Base-by-base conservation (phyloP, 1,140 invertebrate species). In the Coelopa frigida region DNA sequence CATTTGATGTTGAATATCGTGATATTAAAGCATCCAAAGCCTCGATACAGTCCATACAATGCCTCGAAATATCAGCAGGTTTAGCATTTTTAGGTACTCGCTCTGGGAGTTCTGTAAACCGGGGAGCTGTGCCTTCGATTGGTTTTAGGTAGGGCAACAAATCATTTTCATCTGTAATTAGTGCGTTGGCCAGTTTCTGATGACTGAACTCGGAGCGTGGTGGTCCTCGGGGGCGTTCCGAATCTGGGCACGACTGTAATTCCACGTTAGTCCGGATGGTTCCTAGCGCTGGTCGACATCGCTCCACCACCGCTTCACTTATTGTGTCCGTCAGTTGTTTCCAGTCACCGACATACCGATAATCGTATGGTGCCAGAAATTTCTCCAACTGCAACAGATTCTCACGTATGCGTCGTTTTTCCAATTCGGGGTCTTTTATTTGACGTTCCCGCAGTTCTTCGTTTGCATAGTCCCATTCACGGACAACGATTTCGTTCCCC, bases 351-450 rank as follows among this genome's bases (percentile, higher is more conserved):
- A 83, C 89, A 48, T 82, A 82, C 51, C 94, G 84, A 72, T 85
- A 94, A 11, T 94, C 94, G 77, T 98, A 99, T 4, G 88, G 78
- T 11, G 87, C 95, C 31, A 98, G 70, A 69, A 80, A 85, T 50
- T 50, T 49, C 58, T 98, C 93, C 31, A 98, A 64, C 41, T 87
- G 78, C 37, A 78, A 73, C 27, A 92, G 60, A 70, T 94, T 91
- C 5, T 74, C 72, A 55, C 79, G 81, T 14, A 93, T 70, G 11
- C 74, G 69, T 46, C 78, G 61, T 70, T 55, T 83, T 74, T 55
- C 73, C 60, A 41, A 78, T 71, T 73, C 62, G 12, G 60, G 54
- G 11, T 62, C 55, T 0, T 50, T 49, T 43, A 57, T 71, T 73
- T 73, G 58, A 75, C 77, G 48, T 56, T 69, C 57, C 72, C 82